Base-by-base conservation (phyloP, 2,888 invertebrate genomes). In the Alitta virens region DNA sequence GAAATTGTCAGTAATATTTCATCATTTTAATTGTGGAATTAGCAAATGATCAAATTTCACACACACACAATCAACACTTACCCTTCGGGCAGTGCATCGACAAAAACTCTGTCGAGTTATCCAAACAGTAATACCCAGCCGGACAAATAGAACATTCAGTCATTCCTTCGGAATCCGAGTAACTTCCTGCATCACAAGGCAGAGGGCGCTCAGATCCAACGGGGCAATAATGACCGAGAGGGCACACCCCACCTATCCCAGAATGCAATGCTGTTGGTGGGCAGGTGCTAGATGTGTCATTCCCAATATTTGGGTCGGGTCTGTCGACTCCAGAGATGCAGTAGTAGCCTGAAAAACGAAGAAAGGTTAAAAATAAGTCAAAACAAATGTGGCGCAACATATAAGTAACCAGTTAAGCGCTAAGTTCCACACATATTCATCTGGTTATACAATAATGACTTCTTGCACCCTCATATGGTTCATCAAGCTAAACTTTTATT, bases 311-410 rank as follows among this genome's bases (percentile, higher is more conserved):
- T 7, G 79, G 79, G 52, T 69, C 71, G 0, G 75, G 70, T 3
- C 75, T 66, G 61, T 78, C 76, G 5, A 78, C 77, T 25, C 78
- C 79, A 7, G 73, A 71, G 24, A 75, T 78, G 56, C 79, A 79
- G 66, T 72, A 79, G 67, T 75, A 75, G 2, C 79, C 79, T 77
- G 62, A 12, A 26, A 51, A 12, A 46, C 7, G 21, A 46, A 46
- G n/a, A 12, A 9, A 18, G 21, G n/a, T 12, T 40, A 40, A 40
- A 40, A 12, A 40, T 40, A 40, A 12, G 40, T 40, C n/a, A n/a
- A n/a, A n/a, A n/a, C n/a, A n/a, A n/a, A n/a, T n/a, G n/a, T n/a
- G n/a, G n/a, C n/a, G n/a, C n/a, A n/a, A n/a, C n/a, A n/a, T n/a
- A n/a, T n/a, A n/a, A n/a, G n/a, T n/a, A n/a, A n/a, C n/a, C n/a